Conservation (phyloP, 2,113 vertebrate genomes). For the Heterotilapia buettikoferi region DNA sequence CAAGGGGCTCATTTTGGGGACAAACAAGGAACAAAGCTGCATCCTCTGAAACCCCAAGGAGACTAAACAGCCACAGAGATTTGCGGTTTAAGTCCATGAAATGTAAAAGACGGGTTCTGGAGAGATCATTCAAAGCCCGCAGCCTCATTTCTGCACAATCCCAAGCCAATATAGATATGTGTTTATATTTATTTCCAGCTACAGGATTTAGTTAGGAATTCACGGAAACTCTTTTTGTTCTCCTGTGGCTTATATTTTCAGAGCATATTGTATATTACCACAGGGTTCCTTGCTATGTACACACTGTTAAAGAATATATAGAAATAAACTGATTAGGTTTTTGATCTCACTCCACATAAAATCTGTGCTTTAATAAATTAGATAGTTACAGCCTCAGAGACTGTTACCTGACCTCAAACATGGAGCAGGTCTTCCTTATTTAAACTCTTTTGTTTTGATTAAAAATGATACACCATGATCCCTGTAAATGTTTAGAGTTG, state of each 20-base stretch:
- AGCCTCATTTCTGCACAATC: not conserved
- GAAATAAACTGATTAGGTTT: not conserved
- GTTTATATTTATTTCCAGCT: slow-evolving; percentile 3
- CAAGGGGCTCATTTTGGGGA: not conserved
- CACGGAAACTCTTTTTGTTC: not conserved
- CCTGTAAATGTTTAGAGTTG: not conserved
- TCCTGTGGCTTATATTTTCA: not conserved
- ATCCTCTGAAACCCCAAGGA: slow-evolving; percentile 1
- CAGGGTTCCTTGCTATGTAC: not conserved
- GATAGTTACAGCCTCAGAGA: not conserved
- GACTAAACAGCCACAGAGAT: not conserved
- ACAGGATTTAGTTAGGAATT: not conserved
- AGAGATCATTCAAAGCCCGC: not conserved
- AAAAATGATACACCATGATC: not conserved
- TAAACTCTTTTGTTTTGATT: not conserved
- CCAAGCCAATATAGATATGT: slow-evolving; percentile 10
- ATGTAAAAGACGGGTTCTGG: not conserved
- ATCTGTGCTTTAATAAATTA: not conserved
- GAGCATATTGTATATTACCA: not conserved
- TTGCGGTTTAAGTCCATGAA: not conserved
- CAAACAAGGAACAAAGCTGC: not conserved
- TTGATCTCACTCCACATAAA: not conserved
- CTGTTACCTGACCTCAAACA: not conserved
- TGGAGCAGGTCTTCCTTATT: not conserved
- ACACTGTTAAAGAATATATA: not conserved